A percentile compares a stretch with the other conserved stretches of the same genome.
Evolutionary conservation across 2,113 vertebrate species (phyloP).

Genomic region (Colinus virginianus): DNA sequence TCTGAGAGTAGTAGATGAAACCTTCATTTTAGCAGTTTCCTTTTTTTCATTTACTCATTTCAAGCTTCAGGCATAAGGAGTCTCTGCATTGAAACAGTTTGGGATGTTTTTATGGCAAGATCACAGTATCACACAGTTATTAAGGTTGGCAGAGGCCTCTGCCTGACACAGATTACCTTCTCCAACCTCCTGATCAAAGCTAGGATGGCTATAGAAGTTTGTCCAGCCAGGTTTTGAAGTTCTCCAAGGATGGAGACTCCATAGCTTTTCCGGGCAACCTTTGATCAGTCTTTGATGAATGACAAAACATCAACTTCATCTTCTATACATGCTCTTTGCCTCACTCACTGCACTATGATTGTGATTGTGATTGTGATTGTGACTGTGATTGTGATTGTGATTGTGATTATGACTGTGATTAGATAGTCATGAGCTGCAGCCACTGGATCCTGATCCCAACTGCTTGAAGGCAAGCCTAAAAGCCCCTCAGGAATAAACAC

Average conservation of each 20-base stretch:
- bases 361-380: neutral
- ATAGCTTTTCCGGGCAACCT: neutral
- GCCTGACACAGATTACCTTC: neutral
- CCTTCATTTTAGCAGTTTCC: neutral
- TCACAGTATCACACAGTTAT: slow-evolving; percentile 10
- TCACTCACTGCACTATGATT: neutral
- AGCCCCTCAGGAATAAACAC: neutral
- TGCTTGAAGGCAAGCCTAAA: neutral
- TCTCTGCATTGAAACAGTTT: neutral
- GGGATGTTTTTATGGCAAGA: neutral
- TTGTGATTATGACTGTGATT: neutral
- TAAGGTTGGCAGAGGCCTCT: neutral
- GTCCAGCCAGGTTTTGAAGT: neutral
- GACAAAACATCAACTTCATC: neutral
- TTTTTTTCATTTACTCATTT: neutral
- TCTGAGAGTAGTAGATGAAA: neutral
- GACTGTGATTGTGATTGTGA: neutral
- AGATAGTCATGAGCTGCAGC: neutral
- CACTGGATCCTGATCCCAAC: neutral
- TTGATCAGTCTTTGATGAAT: neutral
- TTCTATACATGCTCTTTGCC: neutral
- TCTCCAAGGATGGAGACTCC: neutral
- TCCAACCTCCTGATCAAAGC: neutral
- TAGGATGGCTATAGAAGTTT: neutral
- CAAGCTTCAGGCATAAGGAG: slow-evolving; percentile 17